Evolutionary conservation across 2,888 invertebrate species (phyloP), one percentile per base, ranked within the genome.

Genomic region (Callimorpha dominula): DNA sequence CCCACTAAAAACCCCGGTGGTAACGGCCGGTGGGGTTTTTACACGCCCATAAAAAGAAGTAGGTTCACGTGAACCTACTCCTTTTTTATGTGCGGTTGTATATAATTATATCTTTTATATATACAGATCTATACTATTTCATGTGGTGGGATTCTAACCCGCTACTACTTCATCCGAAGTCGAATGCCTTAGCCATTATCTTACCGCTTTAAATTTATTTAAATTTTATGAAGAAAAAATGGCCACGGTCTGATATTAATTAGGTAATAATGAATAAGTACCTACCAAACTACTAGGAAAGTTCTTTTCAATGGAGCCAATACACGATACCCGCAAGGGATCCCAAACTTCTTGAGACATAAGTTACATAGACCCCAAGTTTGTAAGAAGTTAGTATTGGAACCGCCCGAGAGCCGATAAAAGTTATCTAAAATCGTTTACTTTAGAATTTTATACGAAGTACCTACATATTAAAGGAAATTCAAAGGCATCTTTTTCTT

Each of bases 391-490:
- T 69, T 68, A 60, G 60, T 68, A 60, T 64, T 43, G 62, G 17
- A 14, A 8, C 17, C n/a, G 40, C 17, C 43, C 68, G 54, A 49
- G 20, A 7, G 42, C 40, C 68, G 17, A 50, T 60, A 46, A 42
- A 65, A 70, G 40, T 65, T 50, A 60, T 69, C 66, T 52, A 71
- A 74, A 79, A 71, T 68, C 40, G 62, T 76, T 73, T 66, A 72
- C 67, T 62, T 72, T 74, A 50, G 17, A 62, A 14, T 69, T 69
- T 65, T 69, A 72, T 72, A 49, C 63, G 68, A 62, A 60, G 31
- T n/a, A 49, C n/a, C n/a, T n/a, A n/a, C 49, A 12, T 60, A 60
- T 66, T 68, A 72, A 52, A 54, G 54, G 12, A 72, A 68, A 43
- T n/a, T 65, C 57, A 46, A 68, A 74, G 67, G 50, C 57, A 15